Conservation (phyloP, 2,113 vertebrate species). For the Phoenicopterus ruber region DNA sequence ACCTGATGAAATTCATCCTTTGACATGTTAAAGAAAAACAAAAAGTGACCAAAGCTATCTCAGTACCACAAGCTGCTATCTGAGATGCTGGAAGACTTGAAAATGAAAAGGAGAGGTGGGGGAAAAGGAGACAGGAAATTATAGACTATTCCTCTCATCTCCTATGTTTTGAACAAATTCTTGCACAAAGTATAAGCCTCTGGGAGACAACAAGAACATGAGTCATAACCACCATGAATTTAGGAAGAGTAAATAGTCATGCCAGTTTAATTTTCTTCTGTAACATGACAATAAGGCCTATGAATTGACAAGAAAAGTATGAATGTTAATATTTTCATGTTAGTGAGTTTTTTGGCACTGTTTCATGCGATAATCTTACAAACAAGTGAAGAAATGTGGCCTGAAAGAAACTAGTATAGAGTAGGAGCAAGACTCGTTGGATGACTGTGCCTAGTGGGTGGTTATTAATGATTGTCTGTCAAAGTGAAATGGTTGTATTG, state of each 20-base stretch:
- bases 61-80: neutral
- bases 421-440: neutral
- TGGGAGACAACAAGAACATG: neutral
- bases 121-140: neutral
- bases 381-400: neutral
- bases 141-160: neutral
- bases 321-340: neutral
- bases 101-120: neutral
- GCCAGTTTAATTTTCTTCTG: neutral
- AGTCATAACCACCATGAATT: neutral
- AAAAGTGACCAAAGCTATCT: neutral
- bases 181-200: neutral
- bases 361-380: neutral
- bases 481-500: slow-evolving; percentile 39
- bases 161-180: neutral
- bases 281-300: neutral
- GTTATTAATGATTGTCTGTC: slow-evolving; percentile 41
- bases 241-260: neutral
- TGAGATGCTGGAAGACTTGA: neutral
- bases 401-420: slow-evolving; percentile 5
- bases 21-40: neutral
- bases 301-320: neutral
- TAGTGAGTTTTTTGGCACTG: neutral
- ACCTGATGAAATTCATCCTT: neutral
- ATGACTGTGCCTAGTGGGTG: slow-evolving; percentile 22